Percentiles rank a stretch among this genome's conserved stretches.
Conservation (phyloP, 2,797 vertebrate species). For the Erpetoichthys calabaricus region DNA sequence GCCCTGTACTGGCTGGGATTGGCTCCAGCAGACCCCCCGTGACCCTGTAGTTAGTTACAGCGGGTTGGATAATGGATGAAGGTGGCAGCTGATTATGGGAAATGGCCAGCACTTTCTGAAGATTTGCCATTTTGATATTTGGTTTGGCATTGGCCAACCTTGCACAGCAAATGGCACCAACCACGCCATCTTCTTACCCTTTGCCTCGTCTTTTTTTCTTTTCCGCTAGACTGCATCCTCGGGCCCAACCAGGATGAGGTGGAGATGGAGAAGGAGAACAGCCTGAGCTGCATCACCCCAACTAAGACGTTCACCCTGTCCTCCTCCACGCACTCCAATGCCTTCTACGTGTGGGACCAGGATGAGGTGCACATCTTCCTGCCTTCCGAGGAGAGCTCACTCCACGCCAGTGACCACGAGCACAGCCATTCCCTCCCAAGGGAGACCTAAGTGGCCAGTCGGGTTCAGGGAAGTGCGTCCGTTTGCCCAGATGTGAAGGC, state of each 20-base stretch:
- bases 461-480: too few relatives aligned
- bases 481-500: too few relatives aligned
- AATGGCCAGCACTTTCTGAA: too few relatives aligned
- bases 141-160: too few relatives aligned
- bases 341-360: slow-evolving; percentile 57
- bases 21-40: too few relatives aligned
- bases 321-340: slow-evolving; percentile 38
- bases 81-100: too few relatives aligned
- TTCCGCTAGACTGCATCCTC: slow-evolving; percentile 47
- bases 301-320: slow-evolving; percentile 24
- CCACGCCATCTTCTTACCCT: too few relatives aligned
- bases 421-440: slow-evolving; percentile 39
- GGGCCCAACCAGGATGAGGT: slow-evolving; percentile 46
- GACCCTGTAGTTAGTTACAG: too few relatives aligned
- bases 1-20: too few relatives aligned
- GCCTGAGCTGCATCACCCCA: slow-evolving; percentile 13
- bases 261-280: slow-evolving; percentile 25
- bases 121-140: too few relatives aligned
- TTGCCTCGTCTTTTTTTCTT: background rate
- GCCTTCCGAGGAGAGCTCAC: slow-evolving; percentile 25
- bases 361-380: slow-evolving; percentile 48
- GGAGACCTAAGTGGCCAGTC: slow-evolving; percentile 38
- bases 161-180: too few relatives aligned
- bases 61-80: too few relatives aligned
- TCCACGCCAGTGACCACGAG: background rate